Evolutionary conservation across 1,140 invertebrate species (phyloP).

Genomic region (Eumeta japonica): DNA sequence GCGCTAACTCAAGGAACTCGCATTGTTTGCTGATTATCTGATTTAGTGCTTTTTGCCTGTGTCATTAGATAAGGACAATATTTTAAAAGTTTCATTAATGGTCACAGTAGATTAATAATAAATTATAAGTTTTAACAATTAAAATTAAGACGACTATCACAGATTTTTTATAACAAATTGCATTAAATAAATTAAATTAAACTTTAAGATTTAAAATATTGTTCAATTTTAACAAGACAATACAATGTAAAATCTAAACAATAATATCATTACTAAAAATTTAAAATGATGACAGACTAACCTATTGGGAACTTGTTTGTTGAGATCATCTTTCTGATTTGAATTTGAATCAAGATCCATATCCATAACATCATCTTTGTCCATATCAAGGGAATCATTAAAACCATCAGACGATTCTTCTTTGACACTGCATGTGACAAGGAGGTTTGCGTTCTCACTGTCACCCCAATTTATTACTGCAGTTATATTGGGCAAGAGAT

Average conservation of each 20-base stretch:
- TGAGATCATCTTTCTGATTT: conserved; percentile 56
- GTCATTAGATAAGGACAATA: too few relatives aligned
- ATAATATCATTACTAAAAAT: too few relatives aligned
- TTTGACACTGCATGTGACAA: conserved; percentile 71
- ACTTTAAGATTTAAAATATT: too few relatives aligned
- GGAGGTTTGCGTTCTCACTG: conserved; percentile 72
- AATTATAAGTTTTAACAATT: too few relatives aligned
- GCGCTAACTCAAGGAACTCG: conserved; percentile 82
- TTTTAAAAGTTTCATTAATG: too few relatives aligned
- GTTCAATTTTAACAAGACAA: too few relatives aligned
- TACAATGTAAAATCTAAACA: too few relatives aligned
- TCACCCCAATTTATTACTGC: conserved; percentile 79
- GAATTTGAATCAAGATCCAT: conserved; percentile 70
- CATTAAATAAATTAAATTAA: too few relatives aligned
- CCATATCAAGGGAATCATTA: conserved; percentile 50
- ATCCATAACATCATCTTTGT: conserved; percentile 68
- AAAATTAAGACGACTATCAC: too few relatives aligned
- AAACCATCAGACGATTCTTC: conserved; percentile 70
- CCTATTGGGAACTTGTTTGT: conserved; percentile 54
- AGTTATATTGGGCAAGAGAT: conserved; percentile 77
- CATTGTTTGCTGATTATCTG: conserved; percentile 75
- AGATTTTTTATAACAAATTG: too few relatives aligned
- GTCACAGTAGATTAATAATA: too few relatives aligned
- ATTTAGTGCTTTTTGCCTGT: conserved; percentile 57
- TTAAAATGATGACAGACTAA: too few relatives aligned